Conservation (phyloP, 2,113 vertebrate species). For the Pimephales promelas region DNA sequence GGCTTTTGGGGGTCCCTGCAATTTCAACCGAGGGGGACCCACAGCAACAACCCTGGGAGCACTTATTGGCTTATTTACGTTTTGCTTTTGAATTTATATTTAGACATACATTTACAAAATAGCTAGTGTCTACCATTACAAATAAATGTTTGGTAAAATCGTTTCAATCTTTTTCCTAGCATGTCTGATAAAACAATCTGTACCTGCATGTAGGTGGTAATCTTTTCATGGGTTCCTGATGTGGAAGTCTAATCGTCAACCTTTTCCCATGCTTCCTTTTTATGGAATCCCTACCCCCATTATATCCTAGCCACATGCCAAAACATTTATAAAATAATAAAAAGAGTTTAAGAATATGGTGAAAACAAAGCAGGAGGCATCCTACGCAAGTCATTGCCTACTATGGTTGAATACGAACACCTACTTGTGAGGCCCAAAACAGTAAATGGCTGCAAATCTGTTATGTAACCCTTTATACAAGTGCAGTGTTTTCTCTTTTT, state of each 20-base stretch:
- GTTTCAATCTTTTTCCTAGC: background rate
- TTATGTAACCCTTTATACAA: slow-evolving; percentile 77
- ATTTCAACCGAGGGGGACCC: too few species aligned
- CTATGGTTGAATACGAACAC: slow-evolving; percentile 55
- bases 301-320: background rate
- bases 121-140: background rate
- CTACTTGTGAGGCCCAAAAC: slow-evolving; percentile 57
- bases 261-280: background rate
- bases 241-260: background rate
- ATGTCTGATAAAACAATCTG: background rate
- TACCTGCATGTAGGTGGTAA: background rate
- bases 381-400: slow-evolving; percentile 5
- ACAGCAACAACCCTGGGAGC: too few species aligned
- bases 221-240: background rate
- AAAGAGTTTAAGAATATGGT: background rate
- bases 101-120: background rate
- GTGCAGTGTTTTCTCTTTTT: slow-evolving; percentile 49
- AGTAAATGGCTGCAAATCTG: slow-evolving; percentile 64
- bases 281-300: background rate
- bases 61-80: too few species aligned
- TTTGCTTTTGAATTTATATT: too few species aligned
- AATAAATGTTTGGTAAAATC: background rate
- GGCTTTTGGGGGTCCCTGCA: too few species aligned
- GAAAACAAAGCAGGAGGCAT: slow-evolving; percentile 1
- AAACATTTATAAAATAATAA: background rate